Evolutionary conservation across 2,797 vertebrate species (phyloP).

Genomic region (Xenopus petersii): DNA sequence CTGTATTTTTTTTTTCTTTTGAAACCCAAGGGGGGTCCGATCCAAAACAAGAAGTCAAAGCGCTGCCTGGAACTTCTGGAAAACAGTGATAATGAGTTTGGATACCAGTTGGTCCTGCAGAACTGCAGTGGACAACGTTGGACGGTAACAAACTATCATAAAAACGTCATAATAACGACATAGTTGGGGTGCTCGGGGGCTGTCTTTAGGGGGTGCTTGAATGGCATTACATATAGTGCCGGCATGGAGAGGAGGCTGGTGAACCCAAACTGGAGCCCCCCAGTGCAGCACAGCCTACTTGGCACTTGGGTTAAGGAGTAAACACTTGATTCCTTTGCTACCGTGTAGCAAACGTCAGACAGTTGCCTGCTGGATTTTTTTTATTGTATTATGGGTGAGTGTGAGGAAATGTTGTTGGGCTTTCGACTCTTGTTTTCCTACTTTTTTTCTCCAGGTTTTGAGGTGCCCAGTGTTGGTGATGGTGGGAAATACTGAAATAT

Average conservation of each 20-base stretch:
- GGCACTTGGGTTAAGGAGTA: not conserved
- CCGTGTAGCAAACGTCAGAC: conserved; percentile 79
- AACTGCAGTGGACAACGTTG: conserved; percentile 93
- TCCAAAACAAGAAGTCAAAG: conserved; percentile 97
- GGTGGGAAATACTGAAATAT: conserved; percentile 63
- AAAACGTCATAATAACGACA: conserved; percentile 71
- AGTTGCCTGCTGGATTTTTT: conserved; percentile 64
- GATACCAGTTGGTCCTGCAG: conserved; percentile 89
- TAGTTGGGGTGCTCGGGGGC: no score
- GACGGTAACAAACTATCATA: conserved; percentile 89
- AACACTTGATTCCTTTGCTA: conserved; percentile 72
- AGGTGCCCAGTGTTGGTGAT: conserved; percentile 65
- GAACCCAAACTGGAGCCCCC: no score
- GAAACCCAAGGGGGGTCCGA: conserved; percentile 84
- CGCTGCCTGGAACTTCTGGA: conserved; percentile 90
- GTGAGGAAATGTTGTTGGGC: conserved; percentile 71
- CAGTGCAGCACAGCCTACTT: not conserved
- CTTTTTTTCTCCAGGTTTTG: conserved; percentile 71
- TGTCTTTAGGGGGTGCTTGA: no score
- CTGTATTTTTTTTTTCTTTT: conserved; percentile 48
- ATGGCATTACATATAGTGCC: no score
- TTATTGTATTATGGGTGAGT: conserved; percentile 18
- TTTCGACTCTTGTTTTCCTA: conserved; percentile 66
- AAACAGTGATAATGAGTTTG: conserved; percentile 86
- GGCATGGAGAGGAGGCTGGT: no score